A percentile compares a stretch with the other conserved stretches of the same genome.
Conservation (phyloP, 2,113 vertebrate genomes). For the Pomatostomus ruficeps region DNA sequence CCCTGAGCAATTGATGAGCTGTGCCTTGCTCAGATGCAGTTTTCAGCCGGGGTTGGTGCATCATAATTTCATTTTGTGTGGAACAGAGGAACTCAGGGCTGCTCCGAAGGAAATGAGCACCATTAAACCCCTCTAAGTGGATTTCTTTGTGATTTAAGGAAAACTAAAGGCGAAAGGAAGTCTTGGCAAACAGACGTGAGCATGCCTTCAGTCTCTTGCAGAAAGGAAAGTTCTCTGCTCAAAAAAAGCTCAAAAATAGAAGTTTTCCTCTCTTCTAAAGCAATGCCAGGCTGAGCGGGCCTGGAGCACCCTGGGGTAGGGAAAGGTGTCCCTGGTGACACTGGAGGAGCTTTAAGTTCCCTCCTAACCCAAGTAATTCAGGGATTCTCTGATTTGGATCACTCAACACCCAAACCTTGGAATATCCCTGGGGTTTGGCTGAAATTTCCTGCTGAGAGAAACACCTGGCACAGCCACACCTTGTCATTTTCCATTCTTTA, state of each 20-base stretch:
- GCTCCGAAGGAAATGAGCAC: neutral
- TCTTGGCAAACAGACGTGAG: neutral
- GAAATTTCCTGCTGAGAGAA: neutral
- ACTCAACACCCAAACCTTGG: neutral
- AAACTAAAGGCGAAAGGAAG: neutral
- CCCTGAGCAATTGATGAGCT: neutral
- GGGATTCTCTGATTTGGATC: neutral
- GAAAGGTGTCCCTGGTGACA: neutral
- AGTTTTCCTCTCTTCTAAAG: neutral
- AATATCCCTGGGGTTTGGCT: neutral
- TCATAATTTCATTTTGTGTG: neutral
- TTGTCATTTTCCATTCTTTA: neutral
- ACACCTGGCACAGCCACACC: neutral
- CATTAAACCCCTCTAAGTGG: neutral
- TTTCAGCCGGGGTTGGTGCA: neutral
- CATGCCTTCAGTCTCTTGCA: neutral
- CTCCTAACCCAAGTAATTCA: neutral
- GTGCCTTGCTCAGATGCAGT: fast-evolving
- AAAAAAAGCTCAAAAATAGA: neutral
- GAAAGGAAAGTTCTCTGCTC: neutral
- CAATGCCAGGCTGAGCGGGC: neutral
- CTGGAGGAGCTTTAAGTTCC: neutral
- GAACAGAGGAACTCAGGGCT: neutral
- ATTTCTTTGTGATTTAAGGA: neutral
- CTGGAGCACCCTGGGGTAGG: neutral